Evolutionary conservation across 2,797 vertebrate species (phyloP), one percentile per base, ranked within the genome.

Genomic region (Fistularia commersonii): DNA sequence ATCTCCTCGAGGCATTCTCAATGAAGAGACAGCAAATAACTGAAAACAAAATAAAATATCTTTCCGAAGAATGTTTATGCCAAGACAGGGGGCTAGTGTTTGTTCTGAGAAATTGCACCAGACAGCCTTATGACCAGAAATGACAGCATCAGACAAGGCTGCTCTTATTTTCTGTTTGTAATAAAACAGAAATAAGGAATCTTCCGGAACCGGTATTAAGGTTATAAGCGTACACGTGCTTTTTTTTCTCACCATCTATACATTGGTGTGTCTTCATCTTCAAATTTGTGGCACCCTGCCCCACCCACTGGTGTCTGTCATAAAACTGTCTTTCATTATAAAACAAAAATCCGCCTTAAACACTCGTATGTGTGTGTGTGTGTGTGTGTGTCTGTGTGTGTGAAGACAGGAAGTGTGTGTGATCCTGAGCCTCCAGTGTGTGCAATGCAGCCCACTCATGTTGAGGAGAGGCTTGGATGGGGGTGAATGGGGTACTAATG

Each of bases 401-500:
- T 1, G 31, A 47, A 58, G 51, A 54, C 53, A 69, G 61, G 56
- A 58, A 62, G 44, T 63, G 57, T 36, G 61, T 44, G 61, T 41
- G 57, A 38, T 69, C 42, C 60, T 64, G 51, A 41, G 66, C 48
- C 11, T 66, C 58, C 64, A 60, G 37, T 64, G 58, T 47, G 52
- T 13, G 23, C 8, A 12, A 44, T 46, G 68, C 11, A 43, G 53
- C 57, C 61, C 74, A 64, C 64, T 77, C 54, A 49, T 51, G 53
- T 35, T 50, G 63, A 83, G 80, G 76, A 72, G 66, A 77, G 61
- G 75, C 69, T 75, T 77, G 79, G 80, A 79, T 77, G 77, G 76
- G 8, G 44, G 60, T 78, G 83, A 78, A 81, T 64, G 61, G 84
- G 61, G 70, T 86, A 82, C 80, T 84, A 86, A 87, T 84, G 83